Percentiles rank a stretch among this genome's conserved stretches.
Conservation (phyloP, 2,888 invertebrate species). For the Altica lythri region DNA sequence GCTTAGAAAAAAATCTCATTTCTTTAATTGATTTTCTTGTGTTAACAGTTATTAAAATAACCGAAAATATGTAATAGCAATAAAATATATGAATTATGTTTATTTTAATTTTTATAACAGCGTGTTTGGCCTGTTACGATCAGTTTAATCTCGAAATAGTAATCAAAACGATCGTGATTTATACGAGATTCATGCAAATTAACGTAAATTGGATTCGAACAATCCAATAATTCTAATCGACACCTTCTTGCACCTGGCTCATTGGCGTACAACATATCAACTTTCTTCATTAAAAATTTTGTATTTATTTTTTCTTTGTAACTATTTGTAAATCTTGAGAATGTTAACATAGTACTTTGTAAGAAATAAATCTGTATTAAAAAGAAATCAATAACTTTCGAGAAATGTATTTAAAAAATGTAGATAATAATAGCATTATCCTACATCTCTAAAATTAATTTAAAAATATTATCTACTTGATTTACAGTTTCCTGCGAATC, state of each 20-base stretch:
- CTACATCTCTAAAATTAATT: too few species aligned
- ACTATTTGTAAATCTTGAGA: too few species aligned
- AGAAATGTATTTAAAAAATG: too few species aligned
- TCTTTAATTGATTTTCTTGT: constrained; percentile 2
- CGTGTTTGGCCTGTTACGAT: constrained; percentile 12
- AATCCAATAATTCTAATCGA: constrained; percentile 33
- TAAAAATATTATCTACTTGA: too few species aligned
- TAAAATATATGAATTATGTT: constrained; percentile 16
- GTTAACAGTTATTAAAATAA: background rate
- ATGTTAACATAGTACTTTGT: too few species aligned
- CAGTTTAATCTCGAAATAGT: constrained; percentile 21
- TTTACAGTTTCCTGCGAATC: too few species aligned
- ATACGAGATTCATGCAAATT: constrained; percentile 29
- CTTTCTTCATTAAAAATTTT: too few species aligned
- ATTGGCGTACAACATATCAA: constrained; percentile 19
- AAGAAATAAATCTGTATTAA: too few species aligned
- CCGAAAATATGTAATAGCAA: constrained; percentile 7
- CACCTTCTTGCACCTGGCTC: constrained; percentile 28
- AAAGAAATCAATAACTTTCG: too few species aligned
- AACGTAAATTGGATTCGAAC: constrained; percentile 26
- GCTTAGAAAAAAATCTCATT: background rate
- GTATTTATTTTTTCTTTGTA: too few species aligned
- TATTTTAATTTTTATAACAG: constrained; percentile 14
- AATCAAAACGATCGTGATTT: constrained; percentile 26
- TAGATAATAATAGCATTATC: too few species aligned